A percentile compares a stretch with the other conserved stretches of the same genome.
phyloP scores from a whole-genome alignment of 2,113 vertebrate genomes.

The Hyaena hyaena region DNA sequence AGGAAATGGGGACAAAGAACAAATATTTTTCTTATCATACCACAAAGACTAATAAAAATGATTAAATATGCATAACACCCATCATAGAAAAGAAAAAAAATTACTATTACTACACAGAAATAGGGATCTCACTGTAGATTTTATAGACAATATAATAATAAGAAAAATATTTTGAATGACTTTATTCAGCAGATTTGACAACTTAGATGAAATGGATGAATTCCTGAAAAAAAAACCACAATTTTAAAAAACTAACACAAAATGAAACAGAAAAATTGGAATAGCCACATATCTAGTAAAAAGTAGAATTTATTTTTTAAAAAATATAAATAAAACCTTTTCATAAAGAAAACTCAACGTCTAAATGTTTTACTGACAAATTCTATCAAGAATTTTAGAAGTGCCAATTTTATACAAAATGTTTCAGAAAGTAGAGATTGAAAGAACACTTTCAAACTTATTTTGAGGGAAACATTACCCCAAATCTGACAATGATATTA shows the following conservation, averaged over 20 bases:
- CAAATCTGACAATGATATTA: constrained; percentile 18
- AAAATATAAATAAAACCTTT: not conserved
- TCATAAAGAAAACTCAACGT: not conserved
- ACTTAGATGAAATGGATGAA: not conserved
- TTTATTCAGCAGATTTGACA: constrained; percentile 9
- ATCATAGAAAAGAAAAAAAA: not conserved
- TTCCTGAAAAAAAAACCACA: not conserved
- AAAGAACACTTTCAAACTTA: not conserved
- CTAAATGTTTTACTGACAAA: not conserved
- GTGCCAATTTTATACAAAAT: not conserved
- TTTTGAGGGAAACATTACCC: not conserved
- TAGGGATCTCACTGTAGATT: not conserved
- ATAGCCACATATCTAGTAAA: not conserved
- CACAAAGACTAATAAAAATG: not conserved
- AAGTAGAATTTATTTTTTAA: not conserved
- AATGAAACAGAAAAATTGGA: not conserved
- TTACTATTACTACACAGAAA: not conserved
- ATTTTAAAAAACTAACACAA: not conserved
- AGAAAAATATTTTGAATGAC: not conserved
- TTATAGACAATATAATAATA: not conserved
- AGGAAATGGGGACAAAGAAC: not conserved
- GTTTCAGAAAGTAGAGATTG: not conserved
- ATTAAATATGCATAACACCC: not conserved
- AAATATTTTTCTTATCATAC: not conserved
- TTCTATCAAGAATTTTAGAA: not conserved